Conservation (phyloP, 2,113 vertebrate species). For the Odobenus rosmarus region DNA sequence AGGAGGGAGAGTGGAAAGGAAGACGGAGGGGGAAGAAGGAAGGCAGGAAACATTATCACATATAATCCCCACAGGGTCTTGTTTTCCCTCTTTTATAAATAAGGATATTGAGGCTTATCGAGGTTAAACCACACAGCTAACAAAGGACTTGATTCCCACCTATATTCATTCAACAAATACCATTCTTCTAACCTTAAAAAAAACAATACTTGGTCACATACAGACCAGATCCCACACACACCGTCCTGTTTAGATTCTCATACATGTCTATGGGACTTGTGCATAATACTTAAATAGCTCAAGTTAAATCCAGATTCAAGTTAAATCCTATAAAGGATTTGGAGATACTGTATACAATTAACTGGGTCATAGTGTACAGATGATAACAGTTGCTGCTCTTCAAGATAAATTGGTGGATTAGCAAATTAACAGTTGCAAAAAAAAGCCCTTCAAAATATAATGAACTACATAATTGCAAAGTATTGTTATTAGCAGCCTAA, state of each 20-base stretch:
- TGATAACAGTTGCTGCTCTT: background rate
- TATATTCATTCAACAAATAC: background rate
- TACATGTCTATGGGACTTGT: background rate
- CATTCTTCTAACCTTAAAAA: background rate
- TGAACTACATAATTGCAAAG: conserved; percentile 50
- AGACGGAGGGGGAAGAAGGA: background rate
- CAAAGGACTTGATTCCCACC: background rate
- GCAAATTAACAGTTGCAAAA: conserved; percentile 56
- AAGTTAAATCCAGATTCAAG: background rate
- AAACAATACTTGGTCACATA: background rate
- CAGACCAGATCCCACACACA: background rate
- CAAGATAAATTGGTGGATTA: background rate
- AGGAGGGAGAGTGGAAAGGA: too few relatives aligned
- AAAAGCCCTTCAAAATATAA: conserved; percentile 33
- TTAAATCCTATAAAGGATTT: conserved; percentile 27
- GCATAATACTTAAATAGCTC: background rate
- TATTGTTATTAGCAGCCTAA: conserved; percentile 39
- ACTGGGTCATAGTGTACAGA: background rate
- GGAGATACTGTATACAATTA: background rate
- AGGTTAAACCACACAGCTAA: conserved; percentile 7
- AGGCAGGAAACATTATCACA: background rate
- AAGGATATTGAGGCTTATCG: background rate
- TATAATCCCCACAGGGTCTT: background rate
- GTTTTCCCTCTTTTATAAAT: background rate
- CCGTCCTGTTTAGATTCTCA: background rate